A percentile compares a stretch with the other conserved stretches of the same genome.
phyloP scores from a whole-genome alignment of 2,113 vertebrate genomes.

The Syngnathus scovelli region DNA sequence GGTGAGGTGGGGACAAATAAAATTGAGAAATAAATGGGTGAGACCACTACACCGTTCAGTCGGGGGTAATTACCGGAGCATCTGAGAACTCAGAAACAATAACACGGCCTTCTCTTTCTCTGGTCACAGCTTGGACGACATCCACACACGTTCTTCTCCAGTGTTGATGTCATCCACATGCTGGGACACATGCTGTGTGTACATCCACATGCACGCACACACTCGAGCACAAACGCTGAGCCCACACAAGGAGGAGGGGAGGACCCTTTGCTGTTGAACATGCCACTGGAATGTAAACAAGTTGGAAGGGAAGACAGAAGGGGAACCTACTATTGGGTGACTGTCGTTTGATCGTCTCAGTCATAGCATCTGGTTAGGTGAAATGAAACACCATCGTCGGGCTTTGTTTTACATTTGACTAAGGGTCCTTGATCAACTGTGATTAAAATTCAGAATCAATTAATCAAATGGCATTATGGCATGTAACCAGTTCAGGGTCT shows the following conservation, averaged over 20 bases:
- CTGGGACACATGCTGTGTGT: slow-evolving; percentile 39
- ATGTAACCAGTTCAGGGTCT: no score
- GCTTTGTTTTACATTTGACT: not conserved
- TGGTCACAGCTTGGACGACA: slow-evolving; percentile 7
- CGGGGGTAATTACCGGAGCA: slow-evolving; percentile 13
- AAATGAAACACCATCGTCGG: not conserved
- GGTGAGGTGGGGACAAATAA: not conserved
- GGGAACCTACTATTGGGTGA: slow-evolving; percentile 15
- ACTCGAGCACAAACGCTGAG: slow-evolving; percentile 27
- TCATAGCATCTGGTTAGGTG: not conserved
- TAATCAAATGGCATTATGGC: no score
- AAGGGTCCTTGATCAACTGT: not conserved
- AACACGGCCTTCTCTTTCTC: not conserved
- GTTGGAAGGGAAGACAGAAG: slow-evolving; percentile 33
- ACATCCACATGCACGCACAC: slow-evolving; percentile 18
- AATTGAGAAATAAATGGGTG: not conserved
- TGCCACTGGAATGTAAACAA: slow-evolving; percentile 72
- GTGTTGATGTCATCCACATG: slow-evolving; percentile 65
- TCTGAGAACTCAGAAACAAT: slow-evolving; percentile 6
- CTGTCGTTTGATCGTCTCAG: slow-evolving; percentile 4
- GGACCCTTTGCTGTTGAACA: slow-evolving; percentile 61
- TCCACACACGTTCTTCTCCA: slow-evolving; percentile 15
- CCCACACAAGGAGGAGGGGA: slow-evolving; percentile 71
- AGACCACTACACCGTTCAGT: not conserved
- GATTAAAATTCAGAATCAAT: not conserved